These are phyloP conservation scores for Sycon ciliatum DNA, from an alignment of 37 sponge, comb jelly and placozoan genomes.

Conservation along the genomic window DNA sequence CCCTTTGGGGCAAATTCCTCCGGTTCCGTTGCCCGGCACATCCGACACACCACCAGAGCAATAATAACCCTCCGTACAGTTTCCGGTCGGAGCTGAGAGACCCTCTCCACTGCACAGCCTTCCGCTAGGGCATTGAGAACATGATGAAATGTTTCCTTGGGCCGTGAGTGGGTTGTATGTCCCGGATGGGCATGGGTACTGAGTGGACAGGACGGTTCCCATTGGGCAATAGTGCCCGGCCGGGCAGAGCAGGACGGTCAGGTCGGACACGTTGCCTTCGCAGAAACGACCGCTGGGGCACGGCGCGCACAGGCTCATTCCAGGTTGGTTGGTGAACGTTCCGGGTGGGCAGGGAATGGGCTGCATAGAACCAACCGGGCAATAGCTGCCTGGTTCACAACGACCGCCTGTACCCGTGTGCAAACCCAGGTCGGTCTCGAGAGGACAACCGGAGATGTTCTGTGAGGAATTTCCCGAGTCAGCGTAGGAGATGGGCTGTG, in stretches of 20 bases:
- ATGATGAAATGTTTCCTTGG: neutral
- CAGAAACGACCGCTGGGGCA: slow-evolving; percentile 30
- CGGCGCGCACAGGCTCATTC: neutral
- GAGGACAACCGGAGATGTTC: neutral
- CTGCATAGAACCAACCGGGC: slow-evolving; percentile 15
- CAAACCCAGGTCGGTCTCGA: neutral
- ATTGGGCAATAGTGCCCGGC: slow-evolving; percentile 5
- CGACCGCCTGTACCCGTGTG: slow-evolving; percentile 21
- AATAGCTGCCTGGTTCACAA: slow-evolving; percentile 25
- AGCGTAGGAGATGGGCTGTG: neutral
- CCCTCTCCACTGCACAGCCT: slow-evolving; percentile 13
- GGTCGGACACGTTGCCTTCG: neutral
- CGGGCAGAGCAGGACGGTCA: neutral
- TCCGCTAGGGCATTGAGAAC: slow-evolving; percentile 16
- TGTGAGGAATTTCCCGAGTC: neutral
- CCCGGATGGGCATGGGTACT: slow-evolving; percentile 26
- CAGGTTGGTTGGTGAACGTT: slow-evolving; percentile 15
- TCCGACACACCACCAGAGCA: slow-evolving; percentile 2
- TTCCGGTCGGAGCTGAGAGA: slow-evolving; percentile 23
- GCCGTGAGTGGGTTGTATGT: slow-evolving; percentile 13
- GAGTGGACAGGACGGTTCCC: neutral
- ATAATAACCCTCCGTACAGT: slow-evolving; percentile 23
- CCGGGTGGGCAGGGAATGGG: slow-evolving; percentile 28
- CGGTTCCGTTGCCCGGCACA: neutral
- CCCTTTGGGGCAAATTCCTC: slow-evolving; percentile 18